A percentile compares a stretch with the other conserved stretches of the same genome.
These are phyloP conservation scores for Anguilla pacifica DNA, from an alignment of 2,797 vertebrate species.

Conservation along the genomic window DNA sequence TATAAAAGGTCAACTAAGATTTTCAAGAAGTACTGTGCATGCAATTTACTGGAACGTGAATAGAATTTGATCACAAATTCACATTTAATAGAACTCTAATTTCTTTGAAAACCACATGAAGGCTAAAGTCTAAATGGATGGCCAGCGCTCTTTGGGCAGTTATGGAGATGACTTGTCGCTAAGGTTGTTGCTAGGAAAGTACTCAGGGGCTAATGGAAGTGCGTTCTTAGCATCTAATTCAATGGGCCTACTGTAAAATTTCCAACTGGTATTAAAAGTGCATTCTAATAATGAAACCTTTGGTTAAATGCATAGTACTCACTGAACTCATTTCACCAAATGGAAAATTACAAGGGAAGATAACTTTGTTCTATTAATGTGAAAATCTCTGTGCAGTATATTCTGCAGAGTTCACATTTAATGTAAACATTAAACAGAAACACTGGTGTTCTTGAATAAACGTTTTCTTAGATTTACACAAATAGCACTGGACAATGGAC, in stretches of 20 bases:
- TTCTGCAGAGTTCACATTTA: background rate
- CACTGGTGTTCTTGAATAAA: background rate
- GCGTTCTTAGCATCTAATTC: background rate
- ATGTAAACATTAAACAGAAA: background rate
- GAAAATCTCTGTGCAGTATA: background rate
- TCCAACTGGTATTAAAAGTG: background rate
- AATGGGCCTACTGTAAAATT: background rate
- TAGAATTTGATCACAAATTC: background rate
- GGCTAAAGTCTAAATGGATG: background rate
- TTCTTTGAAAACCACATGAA: background rate
- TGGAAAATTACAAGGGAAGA: background rate
- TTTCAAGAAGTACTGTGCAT: background rate
- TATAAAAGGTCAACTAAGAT: background rate
- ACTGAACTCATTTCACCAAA: background rate
- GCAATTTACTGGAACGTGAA: background rate
- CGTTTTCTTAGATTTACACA: background rate
- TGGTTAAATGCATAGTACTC: background rate
- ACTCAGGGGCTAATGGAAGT: background rate
- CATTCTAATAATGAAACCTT: background rate
- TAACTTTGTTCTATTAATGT: background rate
- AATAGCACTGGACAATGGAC: background rate
- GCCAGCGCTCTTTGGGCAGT: background rate
- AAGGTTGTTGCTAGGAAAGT: background rate
- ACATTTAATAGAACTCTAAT: background rate
- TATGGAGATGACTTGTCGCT: background rate